Evolutionary conservation across 2,888 invertebrate genomes (phyloP).

Genomic region (Acleris emargana): DNA sequence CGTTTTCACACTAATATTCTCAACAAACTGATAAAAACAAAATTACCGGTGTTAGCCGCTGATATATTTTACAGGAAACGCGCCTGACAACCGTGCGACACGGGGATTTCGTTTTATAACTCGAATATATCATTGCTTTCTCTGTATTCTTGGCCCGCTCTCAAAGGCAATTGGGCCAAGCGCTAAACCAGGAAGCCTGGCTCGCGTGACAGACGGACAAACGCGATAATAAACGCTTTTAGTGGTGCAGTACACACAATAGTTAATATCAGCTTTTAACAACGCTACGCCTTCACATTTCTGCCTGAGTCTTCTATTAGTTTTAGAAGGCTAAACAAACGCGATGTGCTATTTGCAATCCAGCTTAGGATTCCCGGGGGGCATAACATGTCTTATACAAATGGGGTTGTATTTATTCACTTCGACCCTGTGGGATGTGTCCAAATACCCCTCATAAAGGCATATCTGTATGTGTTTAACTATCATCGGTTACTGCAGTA

Average conservation of each 20-base stretch:
- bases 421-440: too few species aligned
- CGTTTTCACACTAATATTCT: neutral
- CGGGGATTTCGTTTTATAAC: constrained; percentile 57
- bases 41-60: constrained; percentile 47
- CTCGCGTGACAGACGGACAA: constrained; percentile 31
- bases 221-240: constrained; percentile 21
- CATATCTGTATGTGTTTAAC: too few species aligned
- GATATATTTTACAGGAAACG: constrained; percentile 61
- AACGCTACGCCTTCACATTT: constrained; percentile 4
- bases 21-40: constrained; percentile 38
- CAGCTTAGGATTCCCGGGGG: too few species aligned
- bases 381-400: too few species aligned
- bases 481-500: too few species aligned
- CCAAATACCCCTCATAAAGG: too few species aligned
- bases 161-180: constrained; percentile 74
- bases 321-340: constrained; percentile 8
- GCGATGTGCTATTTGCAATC: too few species aligned
- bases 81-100: constrained; percentile 56
- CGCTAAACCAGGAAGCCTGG: constrained; percentile 62
- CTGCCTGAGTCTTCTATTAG: neutral
- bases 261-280: constrained; percentile 22
- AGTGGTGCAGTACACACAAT: neutral
- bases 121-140: constrained; percentile 66
- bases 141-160: constrained; percentile 71
- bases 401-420: too few species aligned